Evolutionary conservation across 2,797 vertebrate species (phyloP).

Genomic region (Microcaecilia unicolor): DNA sequence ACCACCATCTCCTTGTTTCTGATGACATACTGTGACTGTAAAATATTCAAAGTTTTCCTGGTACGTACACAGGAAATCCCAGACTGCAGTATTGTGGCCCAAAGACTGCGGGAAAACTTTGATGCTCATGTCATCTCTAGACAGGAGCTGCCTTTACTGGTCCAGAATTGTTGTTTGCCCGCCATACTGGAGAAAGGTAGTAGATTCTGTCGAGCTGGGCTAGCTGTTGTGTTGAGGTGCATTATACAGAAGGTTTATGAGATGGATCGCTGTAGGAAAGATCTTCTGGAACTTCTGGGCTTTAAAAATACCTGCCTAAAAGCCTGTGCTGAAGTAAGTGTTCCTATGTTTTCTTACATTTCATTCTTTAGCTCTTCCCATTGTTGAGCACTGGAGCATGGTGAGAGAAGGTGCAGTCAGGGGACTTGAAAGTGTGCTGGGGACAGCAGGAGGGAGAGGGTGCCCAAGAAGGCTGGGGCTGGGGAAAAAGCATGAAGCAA

Average conservation of each 20-base stretch:
- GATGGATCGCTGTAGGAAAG: conserved; percentile 61
- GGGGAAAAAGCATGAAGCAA: too few species aligned
- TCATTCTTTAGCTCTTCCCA: too few species aligned
- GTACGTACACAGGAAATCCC: conserved; percentile 34
- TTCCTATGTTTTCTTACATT: too few species aligned
- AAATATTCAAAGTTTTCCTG: conserved; percentile 63
- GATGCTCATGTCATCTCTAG: conserved; percentile 45
- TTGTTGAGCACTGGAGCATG: too few species aligned
- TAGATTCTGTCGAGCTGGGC: conserved; percentile 80
- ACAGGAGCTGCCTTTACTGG: conserved; percentile 61
- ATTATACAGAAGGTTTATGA: conserved; percentile 67
- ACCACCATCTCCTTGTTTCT: conserved; percentile 81
- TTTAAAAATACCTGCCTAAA: conserved; percentile 97
- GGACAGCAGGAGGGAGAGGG: too few species aligned
- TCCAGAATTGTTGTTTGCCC: conserved; percentile 75
- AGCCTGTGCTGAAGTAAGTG: conserved; percentile 90
- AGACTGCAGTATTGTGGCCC: conserved; percentile 14
- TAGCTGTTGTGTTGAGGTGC: conserved; percentile 85
- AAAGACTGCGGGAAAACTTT: conserved; percentile 35
- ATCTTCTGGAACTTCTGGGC: conserved; percentile 74
- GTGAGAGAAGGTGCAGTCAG: too few species aligned
- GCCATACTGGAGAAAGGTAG: conserved; percentile 62
- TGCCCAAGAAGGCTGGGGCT: too few species aligned
- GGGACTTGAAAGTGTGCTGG: too few species aligned
- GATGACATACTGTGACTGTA: conserved; percentile 83